phyloP scores from a whole-genome alignment of 2,113 vertebrate species.

The Brachirus orientalis region DNA sequence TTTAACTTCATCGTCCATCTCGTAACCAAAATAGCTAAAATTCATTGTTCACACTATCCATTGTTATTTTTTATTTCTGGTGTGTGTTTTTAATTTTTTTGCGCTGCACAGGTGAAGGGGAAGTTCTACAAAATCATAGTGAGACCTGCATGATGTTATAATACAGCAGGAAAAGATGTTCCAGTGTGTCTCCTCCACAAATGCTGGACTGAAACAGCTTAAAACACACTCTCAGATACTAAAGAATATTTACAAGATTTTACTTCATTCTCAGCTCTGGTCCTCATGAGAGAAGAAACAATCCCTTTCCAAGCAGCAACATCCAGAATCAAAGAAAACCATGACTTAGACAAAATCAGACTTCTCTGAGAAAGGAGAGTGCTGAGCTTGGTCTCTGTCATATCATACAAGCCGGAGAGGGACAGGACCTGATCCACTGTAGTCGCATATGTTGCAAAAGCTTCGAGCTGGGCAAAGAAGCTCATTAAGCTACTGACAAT shows the following conservation, averaged over 20 bases:
- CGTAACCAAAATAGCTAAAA: no score
- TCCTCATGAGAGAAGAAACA: conserved; percentile 41
- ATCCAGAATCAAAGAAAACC: conserved; percentile 48
- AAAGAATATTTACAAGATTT: conserved; percentile 66
- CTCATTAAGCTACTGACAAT: conserved; percentile 87
- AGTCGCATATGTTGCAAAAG: conserved; percentile 82
- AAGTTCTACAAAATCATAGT: no score
- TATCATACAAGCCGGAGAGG: conserved; percentile 38
- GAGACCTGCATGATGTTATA: no score
- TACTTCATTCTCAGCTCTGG: conserved; percentile 41
- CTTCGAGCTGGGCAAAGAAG: conserved; percentile 77
- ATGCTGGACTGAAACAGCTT: conserved; percentile 27
- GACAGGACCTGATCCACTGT: conserved; percentile 57
- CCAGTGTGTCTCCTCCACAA: conserved; percentile 25
- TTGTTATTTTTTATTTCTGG: no score
- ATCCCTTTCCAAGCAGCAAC: conserved; percentile 49
- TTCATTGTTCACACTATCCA: no score
- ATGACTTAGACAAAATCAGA: conserved; percentile 1
- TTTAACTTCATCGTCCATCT: no score
- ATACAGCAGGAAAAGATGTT: no score
- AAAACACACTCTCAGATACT: conserved; percentile 10
- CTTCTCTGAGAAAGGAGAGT: conserved; percentile 17
- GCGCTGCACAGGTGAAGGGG: no score
- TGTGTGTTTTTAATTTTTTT: no score
- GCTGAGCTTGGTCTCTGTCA: conserved; percentile 20